Base-by-base conservation (phyloP, 2,888 invertebrate species). In the Napeogenes sylphis region DNA sequence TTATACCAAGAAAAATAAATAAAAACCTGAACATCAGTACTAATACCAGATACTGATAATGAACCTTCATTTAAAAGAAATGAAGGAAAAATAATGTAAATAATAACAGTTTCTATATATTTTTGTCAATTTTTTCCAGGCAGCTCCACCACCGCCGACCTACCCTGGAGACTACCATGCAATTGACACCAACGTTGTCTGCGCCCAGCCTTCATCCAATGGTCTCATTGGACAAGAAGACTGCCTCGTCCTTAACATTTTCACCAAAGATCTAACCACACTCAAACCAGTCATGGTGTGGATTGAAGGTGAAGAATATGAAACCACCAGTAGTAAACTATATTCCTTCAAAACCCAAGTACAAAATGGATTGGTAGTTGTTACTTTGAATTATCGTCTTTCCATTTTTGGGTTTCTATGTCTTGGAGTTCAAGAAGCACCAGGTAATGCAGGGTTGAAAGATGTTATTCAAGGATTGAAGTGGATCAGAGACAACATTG, bases 381-480 rank as follows among this genome's bases (percentile, higher is more conserved):
- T 90, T 2, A 91, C 93, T 4, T 84, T 94, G 58, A 94, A 94
- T 76, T 95, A 94, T 76, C 88, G 95, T 54, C 86, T 93, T n/a
- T 95, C 95, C 54, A 92, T 95, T 38, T 95, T 95, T 70, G 95
- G 94, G 38, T 95, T 94, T 81, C 90, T 94, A 35, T 92, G 92
- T 64, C 78, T 93, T 59, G 92, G 92, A 13, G 90, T 88, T 0
- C 69, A 80, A 6, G 92, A 92, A 70, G 93, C 93, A 2, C 93
- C 95, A 0, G 97, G 98, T 0, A 98, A 98, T 79, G 94, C 95
- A 69, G 98, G 97, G 0, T 82, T 98, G 33, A 93, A 94, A 78
- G 98, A 98, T 79, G 95, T 98, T 68, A 92, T 95, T 66, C 91
- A 95, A 84, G 96, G 95, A 0, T 84, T 98, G 60, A 80, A 91